phyloP scores from a whole-genome alignment of 2,113 vertebrate genomes.

The Phasianus colchicus region DNA sequence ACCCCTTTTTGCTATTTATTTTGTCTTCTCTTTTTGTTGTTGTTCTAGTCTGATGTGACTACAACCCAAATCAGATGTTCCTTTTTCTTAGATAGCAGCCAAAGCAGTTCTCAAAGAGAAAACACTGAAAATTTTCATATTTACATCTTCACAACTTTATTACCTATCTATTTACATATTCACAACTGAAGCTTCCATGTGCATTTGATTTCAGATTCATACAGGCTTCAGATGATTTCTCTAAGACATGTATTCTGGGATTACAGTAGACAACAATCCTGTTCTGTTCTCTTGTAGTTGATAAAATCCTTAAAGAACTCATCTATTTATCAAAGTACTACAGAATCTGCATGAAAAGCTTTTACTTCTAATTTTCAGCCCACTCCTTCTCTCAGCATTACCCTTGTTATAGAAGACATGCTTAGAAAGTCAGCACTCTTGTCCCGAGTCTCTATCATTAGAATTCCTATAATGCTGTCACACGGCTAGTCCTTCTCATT shows the following conservation, averaged over 20 bases:
- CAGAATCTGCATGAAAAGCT: not conserved
- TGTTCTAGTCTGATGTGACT: not conserved
- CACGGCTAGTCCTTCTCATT: not conserved
- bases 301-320: not conserved
- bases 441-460: not conserved
- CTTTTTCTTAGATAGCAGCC: not conserved
- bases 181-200: not conserved
- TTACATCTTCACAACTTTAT: no score
- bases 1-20: not conserved
- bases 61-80: not conserved
- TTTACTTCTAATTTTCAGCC: not conserved
- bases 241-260: not conserved
- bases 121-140: not conserved
- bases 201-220: not conserved
- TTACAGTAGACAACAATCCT: not conserved
- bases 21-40: not conserved
- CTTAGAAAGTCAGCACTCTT: not conserved
- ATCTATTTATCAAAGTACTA: not conserved
- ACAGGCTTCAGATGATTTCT: not conserved
- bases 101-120: not conserved
- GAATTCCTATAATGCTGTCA: fast-evolving
- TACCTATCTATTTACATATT: not conserved
- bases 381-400: not conserved
- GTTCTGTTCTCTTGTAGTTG: not conserved
- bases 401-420: not conserved